These are phyloP conservation scores for Disparrhopalites patrizii DNA, from an alignment of 2,888 invertebrate genomes.

Conservation along the genomic window DNA sequence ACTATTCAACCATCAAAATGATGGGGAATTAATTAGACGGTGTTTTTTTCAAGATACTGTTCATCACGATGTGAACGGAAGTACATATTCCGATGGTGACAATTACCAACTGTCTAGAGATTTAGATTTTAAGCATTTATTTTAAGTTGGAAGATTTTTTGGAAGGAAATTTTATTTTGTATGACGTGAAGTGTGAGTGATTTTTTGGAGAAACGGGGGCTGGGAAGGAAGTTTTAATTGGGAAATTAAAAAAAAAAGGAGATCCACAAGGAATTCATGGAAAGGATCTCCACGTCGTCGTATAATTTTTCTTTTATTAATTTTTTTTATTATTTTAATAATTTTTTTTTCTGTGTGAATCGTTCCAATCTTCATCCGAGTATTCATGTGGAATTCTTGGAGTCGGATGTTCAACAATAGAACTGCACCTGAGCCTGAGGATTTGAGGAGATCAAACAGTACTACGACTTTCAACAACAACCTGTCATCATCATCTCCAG, in stretches of 20 bases:
- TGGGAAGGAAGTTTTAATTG: background rate
- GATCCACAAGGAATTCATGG: no score
- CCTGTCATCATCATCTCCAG: conserved; percentile 19
- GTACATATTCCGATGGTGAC: no score
- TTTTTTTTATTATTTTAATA: background rate
- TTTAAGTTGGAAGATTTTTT: no score
- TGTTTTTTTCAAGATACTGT: no score
- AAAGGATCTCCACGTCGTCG: background rate
- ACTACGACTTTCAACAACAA: conserved; percentile 7
- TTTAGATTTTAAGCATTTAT: no score
- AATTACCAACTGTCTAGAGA: no score
- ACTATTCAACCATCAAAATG: no score
- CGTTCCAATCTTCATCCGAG: background rate
- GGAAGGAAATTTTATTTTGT: no score
- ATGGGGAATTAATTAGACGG: no score
- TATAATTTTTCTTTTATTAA: background rate
- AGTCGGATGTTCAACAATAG: conserved; percentile 45
- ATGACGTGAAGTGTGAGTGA: no score
- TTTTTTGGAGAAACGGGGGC: background rate
- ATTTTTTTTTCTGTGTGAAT: background rate
- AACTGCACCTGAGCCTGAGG: conserved; percentile 40
- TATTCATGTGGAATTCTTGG: conserved; percentile 46
- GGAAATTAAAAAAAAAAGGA: background rate
- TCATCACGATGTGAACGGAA: no score
- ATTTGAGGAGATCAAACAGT: no score